Evolutionary conservation across 2,888 invertebrate species (phyloP).

Genomic region (Papilio elwesi): DNA sequence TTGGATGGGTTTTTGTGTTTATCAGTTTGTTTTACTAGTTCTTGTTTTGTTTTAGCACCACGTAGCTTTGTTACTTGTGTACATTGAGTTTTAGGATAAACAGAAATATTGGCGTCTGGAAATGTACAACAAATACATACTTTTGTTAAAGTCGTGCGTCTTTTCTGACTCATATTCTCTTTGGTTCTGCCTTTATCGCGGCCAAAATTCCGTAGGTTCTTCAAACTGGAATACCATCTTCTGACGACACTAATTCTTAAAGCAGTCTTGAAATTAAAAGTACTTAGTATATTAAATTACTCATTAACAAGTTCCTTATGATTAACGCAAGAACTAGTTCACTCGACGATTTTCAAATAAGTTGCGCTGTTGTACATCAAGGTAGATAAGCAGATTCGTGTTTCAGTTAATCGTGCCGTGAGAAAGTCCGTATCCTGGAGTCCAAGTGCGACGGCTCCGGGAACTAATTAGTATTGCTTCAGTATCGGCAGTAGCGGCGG

Average conservation of each 20-base stretch:
- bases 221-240: no score
- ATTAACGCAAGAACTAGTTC: no score
- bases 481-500: conserved; percentile 25
- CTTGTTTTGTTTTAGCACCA: conserved; percentile 2
- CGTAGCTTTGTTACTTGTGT: conserved; percentile 12
- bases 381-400: background rate
- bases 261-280: no score
- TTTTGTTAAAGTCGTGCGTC: no score
- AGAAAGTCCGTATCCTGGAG: conserved; percentile 37
- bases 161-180: no score
- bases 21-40: background rate
- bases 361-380: conserved; percentile 3
- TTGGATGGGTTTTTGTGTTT: conserved; percentile 15
- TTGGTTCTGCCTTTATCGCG: no score
- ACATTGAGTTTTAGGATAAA: background rate
- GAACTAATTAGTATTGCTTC: conserved; percentile 40
- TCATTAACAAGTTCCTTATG: no score
- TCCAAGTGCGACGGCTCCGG: conserved; percentile 31
- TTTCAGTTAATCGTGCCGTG: conserved; percentile 33
- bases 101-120: background rate
- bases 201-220: no score
- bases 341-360: no score
- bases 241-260: no score
- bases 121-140: background rate
- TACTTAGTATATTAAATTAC: no score